Evolutionary conservation across 2,113 vertebrate species (phyloP), one percentile per base, ranked within the genome.

Genomic region (Lophura nycthemera): DNA sequence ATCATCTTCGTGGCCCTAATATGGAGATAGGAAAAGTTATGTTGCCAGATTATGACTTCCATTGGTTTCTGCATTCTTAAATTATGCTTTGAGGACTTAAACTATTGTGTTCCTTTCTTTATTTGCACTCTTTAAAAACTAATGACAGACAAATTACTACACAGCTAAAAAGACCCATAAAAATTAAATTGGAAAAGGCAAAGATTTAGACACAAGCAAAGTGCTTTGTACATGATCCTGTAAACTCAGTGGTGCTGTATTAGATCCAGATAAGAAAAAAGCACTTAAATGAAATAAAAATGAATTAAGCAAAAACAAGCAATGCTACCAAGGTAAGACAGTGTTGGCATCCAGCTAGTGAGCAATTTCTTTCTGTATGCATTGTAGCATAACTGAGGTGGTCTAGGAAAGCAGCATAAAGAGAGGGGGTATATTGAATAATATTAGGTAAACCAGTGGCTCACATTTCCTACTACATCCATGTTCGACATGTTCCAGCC

Each of bases 161-260:
- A 74, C 50, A 59, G 70, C 19, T 59, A 88, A 50, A 73, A 34
- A 83, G 50, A 83, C 27, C 6, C 45, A 86, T 80, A 74, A 94
- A 91, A 90, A 86, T 50, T 77, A 83, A 63, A 90, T 70, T 88
- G 65, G n/a, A 73, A 88, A 69, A 88, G 6, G 74, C n/a, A 93
- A 94, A 89, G 47, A 50, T 71, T 56, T 88, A 88, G 60, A 80
- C 17, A 77, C 11, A 38, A 15, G 17, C 13, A 76, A 93, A 96
- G 83, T 73, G 40, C 27, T 47, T 65, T 40, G 52, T 20, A 59
- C 24, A 4, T 24, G 27, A 18, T 29, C 54, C 48, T 77, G 50
- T 83, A 94, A 94, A 80, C 50, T 24, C 65, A 56, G 36, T 32
- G 69, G 34, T 86, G 52, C 32, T 78, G 11, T 50, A 83, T 71